Percentiles rank a stretch among this genome's conserved stretches.
These are phyloP conservation scores for Ptychobarbus kaznakovi DNA, from an alignment of 2,797 vertebrate species.

Conservation along the genomic window DNA sequence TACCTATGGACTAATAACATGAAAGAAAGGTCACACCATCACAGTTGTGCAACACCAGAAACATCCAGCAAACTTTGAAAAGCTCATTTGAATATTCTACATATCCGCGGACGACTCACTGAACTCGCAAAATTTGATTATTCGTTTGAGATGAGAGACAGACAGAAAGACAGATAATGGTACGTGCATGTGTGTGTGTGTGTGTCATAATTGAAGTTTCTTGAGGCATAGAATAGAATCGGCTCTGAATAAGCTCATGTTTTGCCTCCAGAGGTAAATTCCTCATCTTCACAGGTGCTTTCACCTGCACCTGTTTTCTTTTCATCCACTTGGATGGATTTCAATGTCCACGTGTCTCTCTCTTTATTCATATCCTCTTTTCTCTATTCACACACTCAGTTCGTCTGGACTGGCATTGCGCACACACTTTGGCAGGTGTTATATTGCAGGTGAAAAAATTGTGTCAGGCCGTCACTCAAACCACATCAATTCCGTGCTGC, in stretches of 20 bases:
- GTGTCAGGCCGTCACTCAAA: slow-evolving; percentile 6
- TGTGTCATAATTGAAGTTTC: slow-evolving; percentile 38
- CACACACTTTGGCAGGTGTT: slow-evolving; percentile 20
- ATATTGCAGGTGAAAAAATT: slow-evolving; percentile 5
- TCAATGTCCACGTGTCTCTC: slow-evolving; percentile 30
- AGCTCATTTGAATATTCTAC: background rate
- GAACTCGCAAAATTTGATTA: slow-evolving; percentile 32
- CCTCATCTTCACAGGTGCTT: slow-evolving; percentile 33
- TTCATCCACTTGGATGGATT: slow-evolving; percentile 44
- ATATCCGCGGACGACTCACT: background rate
- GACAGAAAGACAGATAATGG: slow-evolving; percentile 21
- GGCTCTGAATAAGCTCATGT: slow-evolving; percentile 12
- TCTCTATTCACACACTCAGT: slow-evolving; percentile 34
- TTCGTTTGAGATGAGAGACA: slow-evolving; percentile 35
- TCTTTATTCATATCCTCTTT: slow-evolving; percentile 29
- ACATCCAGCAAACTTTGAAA: background rate
- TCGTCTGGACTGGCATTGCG: background rate
- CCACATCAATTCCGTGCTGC: background rate
- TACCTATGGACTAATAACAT: background rate
- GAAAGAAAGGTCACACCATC: slow-evolving; percentile 21
- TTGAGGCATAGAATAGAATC: slow-evolving; percentile 42
- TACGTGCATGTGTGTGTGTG: slow-evolving; percentile 18
- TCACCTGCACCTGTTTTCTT: slow-evolving; percentile 45
- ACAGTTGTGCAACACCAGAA: background rate
- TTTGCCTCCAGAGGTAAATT: slow-evolving; percentile 44